Conservation (phyloP, 2,888 invertebrate genomes). For the Pheosia tremula region DNA sequence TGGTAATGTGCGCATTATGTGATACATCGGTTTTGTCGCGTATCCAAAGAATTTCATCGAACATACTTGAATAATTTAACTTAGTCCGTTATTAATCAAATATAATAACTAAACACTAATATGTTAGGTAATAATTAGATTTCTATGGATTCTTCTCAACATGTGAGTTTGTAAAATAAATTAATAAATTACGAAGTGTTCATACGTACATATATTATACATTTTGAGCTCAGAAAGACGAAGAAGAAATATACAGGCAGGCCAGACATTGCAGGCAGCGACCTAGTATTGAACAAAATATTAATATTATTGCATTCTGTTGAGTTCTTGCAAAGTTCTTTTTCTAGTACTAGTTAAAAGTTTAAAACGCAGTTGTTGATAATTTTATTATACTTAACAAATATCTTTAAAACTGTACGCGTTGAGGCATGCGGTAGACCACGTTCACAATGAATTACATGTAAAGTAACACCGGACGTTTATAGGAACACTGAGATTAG, state of each 20-base stretch:
- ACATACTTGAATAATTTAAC: slow-evolving; percentile 18
- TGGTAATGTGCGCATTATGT: slow-evolving; percentile 23
- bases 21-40: slow-evolving; percentile 26
- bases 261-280: too few species aligned
- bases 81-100: slow-evolving; percentile 26
- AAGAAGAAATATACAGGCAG: too few species aligned
- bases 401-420: neutral
- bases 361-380: too few species aligned
- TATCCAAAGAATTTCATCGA: slow-evolving; percentile 24
- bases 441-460: slow-evolving; percentile 27
- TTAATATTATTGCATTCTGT: too few species aligned
- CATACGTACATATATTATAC: too few species aligned
- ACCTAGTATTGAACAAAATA: too few species aligned
- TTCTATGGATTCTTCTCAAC: slow-evolving; percentile 21
- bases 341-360: too few species aligned
- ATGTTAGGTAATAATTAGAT: slow-evolving; percentile 19
- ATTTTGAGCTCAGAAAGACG: too few species aligned
- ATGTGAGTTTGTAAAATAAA: neutral
- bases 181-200: too few species aligned
- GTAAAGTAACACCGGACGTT: slow-evolving; percentile 66
- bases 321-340: too few species aligned
- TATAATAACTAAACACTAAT: slow-evolving; percentile 8
- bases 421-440: neutral
- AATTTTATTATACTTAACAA: too few species aligned
- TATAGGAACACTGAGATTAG: slow-evolving; percentile 67